Conservation (phyloP, 2,888 invertebrate genomes). For the Xestia sexstrigata region DNA sequence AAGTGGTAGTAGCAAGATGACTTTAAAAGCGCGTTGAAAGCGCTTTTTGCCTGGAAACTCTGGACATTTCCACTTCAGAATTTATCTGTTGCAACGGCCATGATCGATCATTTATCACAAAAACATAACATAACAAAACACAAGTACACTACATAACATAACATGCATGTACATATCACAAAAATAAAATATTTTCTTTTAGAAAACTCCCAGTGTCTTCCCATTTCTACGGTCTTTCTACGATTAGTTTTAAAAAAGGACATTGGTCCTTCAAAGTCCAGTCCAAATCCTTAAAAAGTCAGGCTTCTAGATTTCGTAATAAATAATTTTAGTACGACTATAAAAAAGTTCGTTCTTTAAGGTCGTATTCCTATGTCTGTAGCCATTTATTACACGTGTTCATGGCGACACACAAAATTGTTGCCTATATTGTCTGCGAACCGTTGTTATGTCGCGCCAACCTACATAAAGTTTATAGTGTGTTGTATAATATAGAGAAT, state of each 20-base stretch:
- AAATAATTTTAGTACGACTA: not conserved
- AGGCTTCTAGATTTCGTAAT: not conserved
- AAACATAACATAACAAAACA: too few species aligned
- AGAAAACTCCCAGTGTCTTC: not conserved
- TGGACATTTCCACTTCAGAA: not conserved
- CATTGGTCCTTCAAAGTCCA: not conserved
- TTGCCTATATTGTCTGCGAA: constrained; percentile 7
- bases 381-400: constrained; percentile 17
- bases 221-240: not conserved
- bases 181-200: not conserved
- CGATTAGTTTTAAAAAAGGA: not conserved
- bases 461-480: constrained; percentile 5
- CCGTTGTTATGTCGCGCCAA: constrained; percentile 4
- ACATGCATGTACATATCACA: too few species aligned
- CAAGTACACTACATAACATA: too few species aligned
- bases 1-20: not conserved
- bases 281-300: not conserved
- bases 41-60: not conserved
- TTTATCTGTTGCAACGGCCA: not conserved
- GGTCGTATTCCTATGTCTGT: not conserved
- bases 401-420: constrained; percentile 4
- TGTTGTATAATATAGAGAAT: constrained; percentile 9
- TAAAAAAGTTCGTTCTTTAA: not conserved
- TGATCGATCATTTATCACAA: not conserved
- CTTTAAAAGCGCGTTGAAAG: not conserved